Base-by-base conservation (phyloP, 2,888 invertebrate genomes). In the Hydroisotoma schaefferi region DNA sequence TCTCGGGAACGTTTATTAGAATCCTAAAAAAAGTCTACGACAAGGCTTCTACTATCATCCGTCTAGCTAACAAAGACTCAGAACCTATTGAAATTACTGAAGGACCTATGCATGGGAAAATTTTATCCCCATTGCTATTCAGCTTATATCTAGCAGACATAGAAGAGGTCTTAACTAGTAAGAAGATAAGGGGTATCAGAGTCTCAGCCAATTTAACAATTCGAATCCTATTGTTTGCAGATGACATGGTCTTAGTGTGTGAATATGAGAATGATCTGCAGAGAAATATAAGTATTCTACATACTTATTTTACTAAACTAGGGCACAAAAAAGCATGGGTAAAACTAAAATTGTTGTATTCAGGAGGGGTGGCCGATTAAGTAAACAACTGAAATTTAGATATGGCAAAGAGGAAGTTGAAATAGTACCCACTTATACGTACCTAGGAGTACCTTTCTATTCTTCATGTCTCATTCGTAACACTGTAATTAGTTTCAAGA, bases 1-100 rank as follows among this genome's bases (percentile, higher is more conserved):
- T 63, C n/a, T 40, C 52, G 1, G 37, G 51, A 3, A 63, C 55
- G 38, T 12, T 53, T 2, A 56, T 63, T 10, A 33, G 54, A 4
- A 28, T 48, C 2, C 33, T 59, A 12, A 27, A 46, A 52, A 33
- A 27, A 12, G 12, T 62, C 2, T 62, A 62, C 44, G 10, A 43
- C 20, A 20, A 18, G n/a, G 58, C 43, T 23, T 22, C n/a, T 18
- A 43, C 43, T 12, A 43, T 6, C 8, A 43, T 43, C 43, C 43
- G 43, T 18, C 8, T 18, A 10, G 10, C 12, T 6, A 6, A 43
- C 18, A 18, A 6, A 43, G 6, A 8, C 43, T 43, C 43, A 6
- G 18, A 10, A 10, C 10, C 8, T 6, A 43, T 43, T 10, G 43
- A 10, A 43, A 43, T 43, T 8, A 43, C 43, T n/a, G 20, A 10